These are phyloP conservation scores for Globodera rostochiensis DNA, from an alignment of 1,140 invertebrate genomes.

Conservation along the genomic window DNA sequence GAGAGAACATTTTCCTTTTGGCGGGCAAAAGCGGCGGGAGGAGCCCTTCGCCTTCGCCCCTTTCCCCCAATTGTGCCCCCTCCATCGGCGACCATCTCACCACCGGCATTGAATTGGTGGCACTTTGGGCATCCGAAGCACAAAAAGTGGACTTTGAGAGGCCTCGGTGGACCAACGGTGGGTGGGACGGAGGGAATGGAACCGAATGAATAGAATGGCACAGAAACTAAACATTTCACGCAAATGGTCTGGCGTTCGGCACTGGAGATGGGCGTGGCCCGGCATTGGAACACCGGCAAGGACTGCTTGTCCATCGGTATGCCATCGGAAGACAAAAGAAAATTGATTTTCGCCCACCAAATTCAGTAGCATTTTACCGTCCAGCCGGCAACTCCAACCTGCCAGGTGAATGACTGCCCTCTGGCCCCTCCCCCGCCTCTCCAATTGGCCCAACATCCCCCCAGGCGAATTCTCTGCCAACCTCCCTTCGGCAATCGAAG, in stretches of 20 bases:
- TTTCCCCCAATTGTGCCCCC: background rate
- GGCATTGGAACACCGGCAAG: constrained; percentile 62
- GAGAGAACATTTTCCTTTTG: constrained; percentile 59
- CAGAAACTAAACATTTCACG: constrained; percentile 75
- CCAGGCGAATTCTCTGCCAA: constrained; percentile 62
- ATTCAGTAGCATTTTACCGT: constrained; percentile 60
- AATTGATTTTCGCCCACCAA: background rate
- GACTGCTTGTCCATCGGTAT: constrained; percentile 58
- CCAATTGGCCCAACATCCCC: constrained; percentile 13
- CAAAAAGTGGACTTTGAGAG: constrained; percentile 59
- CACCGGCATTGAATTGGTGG: constrained; percentile 61
- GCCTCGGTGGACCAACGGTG: constrained; percentile 59
- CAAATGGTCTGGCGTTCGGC: constrained; percentile 84
- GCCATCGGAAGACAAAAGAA: background rate
- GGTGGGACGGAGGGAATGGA: constrained; percentile 41
- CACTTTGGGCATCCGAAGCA: constrained; percentile 60
- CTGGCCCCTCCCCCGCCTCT: too few species aligned
- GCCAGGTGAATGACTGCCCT: constrained; percentile 43
- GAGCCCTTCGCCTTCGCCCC: background rate
- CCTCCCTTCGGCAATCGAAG: constrained; percentile 47
- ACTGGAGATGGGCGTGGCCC: constrained; percentile 78
- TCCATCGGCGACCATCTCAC: constrained; percentile 56
- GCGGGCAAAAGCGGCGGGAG: constrained; percentile 25
- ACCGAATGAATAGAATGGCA: constrained; percentile 17
- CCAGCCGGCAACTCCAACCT: constrained; percentile 61